A percentile compares a stretch with the other conserved stretches of the same genome.
phyloP scores from a whole-genome alignment of 35 echinoderm and acorn worm genomes.

The Apostichopus californicus region DNA sequence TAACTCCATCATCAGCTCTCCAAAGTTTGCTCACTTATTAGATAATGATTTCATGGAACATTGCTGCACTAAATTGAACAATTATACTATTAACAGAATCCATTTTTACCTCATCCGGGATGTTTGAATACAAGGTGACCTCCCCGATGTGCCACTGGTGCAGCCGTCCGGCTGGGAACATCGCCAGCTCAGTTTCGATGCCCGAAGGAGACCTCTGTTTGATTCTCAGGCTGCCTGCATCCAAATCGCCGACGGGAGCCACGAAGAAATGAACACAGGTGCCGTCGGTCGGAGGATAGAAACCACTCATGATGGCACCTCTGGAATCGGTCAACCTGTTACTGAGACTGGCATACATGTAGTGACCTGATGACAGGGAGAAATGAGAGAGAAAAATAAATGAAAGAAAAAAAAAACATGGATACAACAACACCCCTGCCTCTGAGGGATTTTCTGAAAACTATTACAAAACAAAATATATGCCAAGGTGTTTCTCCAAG shows the following conservation, averaged over 20 bases:
- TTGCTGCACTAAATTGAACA: too few species aligned
- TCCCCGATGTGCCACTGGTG: conserved; percentile 43
- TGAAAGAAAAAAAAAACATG: neutral
- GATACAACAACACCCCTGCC: too few species aligned
- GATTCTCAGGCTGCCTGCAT: neutral
- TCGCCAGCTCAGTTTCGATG: neutral
- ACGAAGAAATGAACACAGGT: conserved; percentile 15
- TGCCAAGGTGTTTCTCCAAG: too few species aligned
- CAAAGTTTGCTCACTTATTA: too few species aligned
- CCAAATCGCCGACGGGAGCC: conserved; percentile 16
- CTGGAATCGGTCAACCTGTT: neutral
- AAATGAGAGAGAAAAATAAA: neutral
- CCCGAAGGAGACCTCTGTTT: conserved; percentile 19
- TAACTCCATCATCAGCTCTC: too few species aligned
- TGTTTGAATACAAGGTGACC: conserved; percentile 26
- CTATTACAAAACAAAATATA: too few species aligned
- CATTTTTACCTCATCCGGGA: neutral
- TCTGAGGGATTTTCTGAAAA: too few species aligned
- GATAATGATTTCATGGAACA: too few species aligned
- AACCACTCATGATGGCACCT: conserved; percentile 5
- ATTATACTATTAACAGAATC: too few species aligned
- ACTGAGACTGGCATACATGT: conserved; percentile 22
- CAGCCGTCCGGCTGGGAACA: neutral
- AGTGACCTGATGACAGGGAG: conserved; percentile 21
- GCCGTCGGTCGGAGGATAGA: conserved; percentile 3